These are phyloP conservation scores for Cyprinodon variegatus DNA, from an alignment of 2,113 vertebrate species.

Conservation along the genomic window DNA sequence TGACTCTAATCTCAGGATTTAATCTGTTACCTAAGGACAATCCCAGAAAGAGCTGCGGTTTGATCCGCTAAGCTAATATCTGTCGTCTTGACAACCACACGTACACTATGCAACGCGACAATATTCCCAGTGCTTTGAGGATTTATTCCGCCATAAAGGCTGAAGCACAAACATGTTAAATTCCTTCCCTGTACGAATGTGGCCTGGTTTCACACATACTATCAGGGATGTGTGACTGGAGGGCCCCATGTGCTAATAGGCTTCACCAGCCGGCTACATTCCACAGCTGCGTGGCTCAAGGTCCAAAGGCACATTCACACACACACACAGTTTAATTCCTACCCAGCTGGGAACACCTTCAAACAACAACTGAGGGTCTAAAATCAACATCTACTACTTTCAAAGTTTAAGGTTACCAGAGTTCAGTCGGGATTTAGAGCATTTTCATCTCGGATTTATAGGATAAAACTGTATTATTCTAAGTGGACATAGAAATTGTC, in stretches of 20 bases:
- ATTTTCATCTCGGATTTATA: slow-evolving; percentile 6
- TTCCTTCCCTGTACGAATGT: slow-evolving; percentile 5
- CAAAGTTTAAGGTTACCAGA: slow-evolving; percentile 33
- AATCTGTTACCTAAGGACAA: not conserved
- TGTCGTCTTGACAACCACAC: not conserved
- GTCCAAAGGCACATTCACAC: slow-evolving; percentile 44
- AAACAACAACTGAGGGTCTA: slow-evolving; percentile 34
- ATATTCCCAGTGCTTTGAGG: not conserved
- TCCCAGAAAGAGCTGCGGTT: not conserved
- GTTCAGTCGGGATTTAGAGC: slow-evolving; percentile 29
- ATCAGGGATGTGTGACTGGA: slow-evolving; percentile 55
- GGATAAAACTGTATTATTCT: slow-evolving; percentile 27
- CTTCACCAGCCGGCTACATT: slow-evolving; percentile 70
- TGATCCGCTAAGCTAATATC: not conserved
- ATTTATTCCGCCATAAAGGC: not conserved
- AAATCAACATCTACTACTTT: slow-evolving; percentile 36
- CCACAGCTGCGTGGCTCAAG: slow-evolving; percentile 68
- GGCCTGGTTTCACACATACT: slow-evolving; percentile 17
- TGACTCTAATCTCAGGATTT: not conserved
- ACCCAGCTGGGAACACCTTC: slow-evolving; percentile 34
- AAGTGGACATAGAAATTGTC: not conserved
- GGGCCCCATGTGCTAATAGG: slow-evolving; percentile 61
- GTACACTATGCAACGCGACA: not conserved
- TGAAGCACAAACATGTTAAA: slow-evolving; percentile 21
- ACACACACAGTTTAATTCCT: slow-evolving; percentile 35